Conservation (phyloP, 2,888 invertebrate species). For the Deilephila porcellus region DNA sequence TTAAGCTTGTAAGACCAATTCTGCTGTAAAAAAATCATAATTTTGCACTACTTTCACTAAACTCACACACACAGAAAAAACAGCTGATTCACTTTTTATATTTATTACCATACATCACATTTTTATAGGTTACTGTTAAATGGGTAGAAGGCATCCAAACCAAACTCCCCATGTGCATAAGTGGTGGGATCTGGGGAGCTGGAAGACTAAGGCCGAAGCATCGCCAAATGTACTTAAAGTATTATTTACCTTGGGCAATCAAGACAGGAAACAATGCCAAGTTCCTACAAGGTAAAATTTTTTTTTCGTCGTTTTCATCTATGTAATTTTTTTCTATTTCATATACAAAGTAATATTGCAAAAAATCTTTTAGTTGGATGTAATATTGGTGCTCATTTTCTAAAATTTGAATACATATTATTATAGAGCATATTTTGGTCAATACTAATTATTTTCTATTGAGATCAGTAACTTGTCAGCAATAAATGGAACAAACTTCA, state of each 20-base stretch:
- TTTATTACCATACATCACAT: conserved; percentile 2
- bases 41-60: too few relatives aligned
- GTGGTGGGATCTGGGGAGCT: conserved; percentile 97
- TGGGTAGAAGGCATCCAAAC: conserved; percentile 99
- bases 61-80: not conserved
- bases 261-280: conserved; percentile 89
- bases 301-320: not conserved
- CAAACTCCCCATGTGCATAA: conserved; percentile 97
- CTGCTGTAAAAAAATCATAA: not conserved
- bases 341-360: too few relatives aligned
- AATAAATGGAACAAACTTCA: too few relatives aligned
- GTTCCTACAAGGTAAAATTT: conserved; percentile 88
- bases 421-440: too few relatives aligned
- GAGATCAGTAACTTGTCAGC: too few relatives aligned
- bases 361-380: too few relatives aligned
- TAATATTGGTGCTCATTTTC: too few relatives aligned
- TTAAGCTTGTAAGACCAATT: not conserved
- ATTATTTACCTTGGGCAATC: conserved; percentile 95
- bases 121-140: conserved; percentile 94
- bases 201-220: conserved; percentile 94
- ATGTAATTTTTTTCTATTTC: too few relatives aligned
- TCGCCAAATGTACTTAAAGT: conserved; percentile 89
- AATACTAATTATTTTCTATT: too few relatives aligned
- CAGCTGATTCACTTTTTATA: not conserved
- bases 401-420: too few relatives aligned